Percentiles rank a stretch among this genome's conserved stretches.
Conservation (phyloP, 1,140 invertebrate genomes). For the Halictus rubicundus region DNA sequence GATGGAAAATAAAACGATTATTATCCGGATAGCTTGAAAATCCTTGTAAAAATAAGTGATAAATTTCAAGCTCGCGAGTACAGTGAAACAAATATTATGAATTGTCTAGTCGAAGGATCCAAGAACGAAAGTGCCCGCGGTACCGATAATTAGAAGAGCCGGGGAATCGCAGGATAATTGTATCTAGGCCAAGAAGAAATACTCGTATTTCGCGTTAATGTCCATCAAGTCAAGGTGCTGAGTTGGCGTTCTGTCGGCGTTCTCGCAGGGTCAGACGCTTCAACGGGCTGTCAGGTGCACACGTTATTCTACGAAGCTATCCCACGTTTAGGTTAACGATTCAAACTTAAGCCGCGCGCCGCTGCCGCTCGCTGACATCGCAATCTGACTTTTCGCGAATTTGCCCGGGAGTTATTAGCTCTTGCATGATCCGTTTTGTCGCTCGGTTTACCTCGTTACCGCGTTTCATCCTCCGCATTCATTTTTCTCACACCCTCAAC, state of each 20-base stretch:
- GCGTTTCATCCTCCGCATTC: too few relatives aligned
- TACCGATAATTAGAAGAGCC: too few relatives aligned
- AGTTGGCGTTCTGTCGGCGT: slow-evolving; percentile 29
- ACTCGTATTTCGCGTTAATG: slow-evolving; percentile 50
- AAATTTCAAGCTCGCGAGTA: too few relatives aligned
- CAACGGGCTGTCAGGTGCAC: slow-evolving; percentile 56
- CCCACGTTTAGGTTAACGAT: slow-evolving; percentile 52
- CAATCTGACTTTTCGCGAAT: slow-evolving; percentile 35
- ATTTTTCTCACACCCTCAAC: too few relatives aligned
- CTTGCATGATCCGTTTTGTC: not conserved
- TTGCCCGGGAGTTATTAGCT: slow-evolving; percentile 19
- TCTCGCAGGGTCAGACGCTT: slow-evolving; percentile 46
- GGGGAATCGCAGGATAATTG: slow-evolving; percentile 51
- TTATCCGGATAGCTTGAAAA: too few relatives aligned
- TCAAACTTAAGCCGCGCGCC: slow-evolving; percentile 31
- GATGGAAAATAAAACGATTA: too few relatives aligned
- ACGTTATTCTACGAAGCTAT: slow-evolving; percentile 43
- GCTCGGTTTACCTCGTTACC: too few relatives aligned
- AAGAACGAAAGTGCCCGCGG: too few relatives aligned
- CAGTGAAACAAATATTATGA: too few relatives aligned
- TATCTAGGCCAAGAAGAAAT: slow-evolving; percentile 48
- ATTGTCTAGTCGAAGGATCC: too few relatives aligned
- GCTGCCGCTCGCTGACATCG: not conserved
- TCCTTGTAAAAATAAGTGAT: too few relatives aligned
- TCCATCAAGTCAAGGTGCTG: slow-evolving; percentile 54